These are phyloP conservation scores for Sesamia nonagrioides DNA, from an alignment of 1,140 invertebrate genomes.

Conservation along the genomic window DNA sequence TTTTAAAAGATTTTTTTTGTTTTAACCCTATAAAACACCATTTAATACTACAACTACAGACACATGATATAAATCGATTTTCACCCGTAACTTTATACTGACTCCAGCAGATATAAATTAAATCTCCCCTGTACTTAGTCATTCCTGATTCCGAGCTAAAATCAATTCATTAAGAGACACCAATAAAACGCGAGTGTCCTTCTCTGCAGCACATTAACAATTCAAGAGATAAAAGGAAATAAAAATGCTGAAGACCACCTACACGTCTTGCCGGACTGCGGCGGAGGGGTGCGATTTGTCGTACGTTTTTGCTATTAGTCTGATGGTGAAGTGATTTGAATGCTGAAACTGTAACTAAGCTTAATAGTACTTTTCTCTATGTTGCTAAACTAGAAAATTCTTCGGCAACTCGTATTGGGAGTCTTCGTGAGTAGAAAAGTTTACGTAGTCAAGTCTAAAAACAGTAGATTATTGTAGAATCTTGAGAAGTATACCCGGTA, in stretches of 20 bases:
- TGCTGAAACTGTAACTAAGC: background rate
- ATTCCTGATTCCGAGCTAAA: conserved; percentile 50
- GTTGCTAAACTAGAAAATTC: too few relatives aligned
- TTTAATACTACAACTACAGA: background rate
- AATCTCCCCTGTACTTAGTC: conserved; percentile 47
- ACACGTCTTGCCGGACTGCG: conserved; percentile 49
- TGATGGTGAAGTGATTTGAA: conserved; percentile 13
- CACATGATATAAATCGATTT: conserved; percentile 40
- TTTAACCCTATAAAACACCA: background rate
- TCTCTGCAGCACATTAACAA: conserved; percentile 51
- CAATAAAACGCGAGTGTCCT: conserved; percentile 48
- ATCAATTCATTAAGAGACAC: conserved; percentile 53
- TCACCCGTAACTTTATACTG: conserved; percentile 40
- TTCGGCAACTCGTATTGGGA: too few relatives aligned
- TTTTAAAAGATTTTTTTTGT: too few relatives aligned
- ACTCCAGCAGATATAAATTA: conserved; percentile 44
- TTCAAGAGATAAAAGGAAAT: conserved; percentile 51
- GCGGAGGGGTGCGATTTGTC: conserved; percentile 39
- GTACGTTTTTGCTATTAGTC: conserved; percentile 43
- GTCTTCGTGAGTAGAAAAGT: too few relatives aligned
- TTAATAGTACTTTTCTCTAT: background rate
- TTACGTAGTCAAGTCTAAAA: too few relatives aligned
- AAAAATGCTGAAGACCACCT: conserved; percentile 46
- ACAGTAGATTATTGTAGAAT: too few relatives aligned
- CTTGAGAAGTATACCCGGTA: too few relatives aligned